phyloP scores from a whole-genome alignment of 92 coral and sea anemone species.

The Chrysogorgia sp. region DNA sequence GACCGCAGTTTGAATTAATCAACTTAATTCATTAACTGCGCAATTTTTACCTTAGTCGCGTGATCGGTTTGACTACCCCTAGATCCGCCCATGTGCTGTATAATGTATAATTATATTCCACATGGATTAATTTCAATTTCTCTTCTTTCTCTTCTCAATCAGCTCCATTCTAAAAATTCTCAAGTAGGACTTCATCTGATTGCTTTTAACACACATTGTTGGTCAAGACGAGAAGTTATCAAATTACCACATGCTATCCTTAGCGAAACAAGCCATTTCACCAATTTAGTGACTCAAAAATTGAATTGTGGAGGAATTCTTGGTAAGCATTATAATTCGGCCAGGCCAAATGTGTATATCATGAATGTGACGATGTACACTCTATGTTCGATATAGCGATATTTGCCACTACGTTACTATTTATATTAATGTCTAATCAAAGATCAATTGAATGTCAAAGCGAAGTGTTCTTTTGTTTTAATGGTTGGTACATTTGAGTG shows the following conservation, averaged over 20 bases:
- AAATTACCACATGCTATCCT: conserved; percentile 43
- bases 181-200: conserved; percentile 55
- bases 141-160: not conserved
- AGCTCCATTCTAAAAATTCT: conserved; percentile 43
- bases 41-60: too few relatives aligned
- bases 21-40: too few relatives aligned
- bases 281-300: conserved; percentile 57
- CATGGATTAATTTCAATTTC: not conserved
- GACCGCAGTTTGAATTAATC: too few relatives aligned
- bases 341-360: not conserved
- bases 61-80: too few relatives aligned
- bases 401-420: too few relatives aligned
- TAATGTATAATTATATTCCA: not conserved
- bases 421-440: too few relatives aligned
- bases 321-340: conserved; percentile 54
- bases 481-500: too few relatives aligned
- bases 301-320: conserved; percentile 61
- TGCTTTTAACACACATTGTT: conserved; percentile 77
- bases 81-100: too few relatives aligned
- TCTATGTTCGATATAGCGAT: not conserved
- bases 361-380: not conserved
- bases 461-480: not conserved
- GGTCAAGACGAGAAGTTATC: conserved; percentile 75
- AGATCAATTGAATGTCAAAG: too few relatives aligned
- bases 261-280: not conserved